Base-by-base conservation (phyloP, 2,113 vertebrate genomes). In the Percina caprodes region DNA sequence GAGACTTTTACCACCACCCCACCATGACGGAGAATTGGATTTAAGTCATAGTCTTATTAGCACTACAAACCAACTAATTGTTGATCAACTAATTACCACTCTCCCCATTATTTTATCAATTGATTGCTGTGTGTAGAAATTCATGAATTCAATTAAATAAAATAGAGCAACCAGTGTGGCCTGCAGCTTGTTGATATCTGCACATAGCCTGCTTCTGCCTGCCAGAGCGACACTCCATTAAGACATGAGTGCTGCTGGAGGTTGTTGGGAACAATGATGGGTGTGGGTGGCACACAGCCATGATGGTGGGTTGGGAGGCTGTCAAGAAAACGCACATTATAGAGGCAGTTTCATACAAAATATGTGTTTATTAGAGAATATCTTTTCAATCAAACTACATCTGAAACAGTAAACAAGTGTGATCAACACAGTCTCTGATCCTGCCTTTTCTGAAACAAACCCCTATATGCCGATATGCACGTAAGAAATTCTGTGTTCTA, bases 401-500 rank as follows among this genome's bases (percentile, higher is more conserved):
- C 46, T 62, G 19, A 59, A 67, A 24, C 46, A 49, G 7, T 71
- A 30, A 73, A 33, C 30, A 10, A 56, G 23, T 26, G 39, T 54
- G 55, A 65, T 77, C 56, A 14, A 80, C n/a, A 2, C 26, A 10
- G 3, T 63, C 68, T 51, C 46, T 56, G 15, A n/a, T 45, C 4
- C 49, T 52, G 35, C 15, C 69, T 70, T 61, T 23, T 54, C 46
- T 74, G 24, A 69, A 74, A 16, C 9, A 56, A 58, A 62, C 30
- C 13, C 30, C 5, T 73, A 74, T 4, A 67, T 74, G 68, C 69
- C n/a, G 58, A 80, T 56, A 51, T 35, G 59, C 71, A 69, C 24
- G 71, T 79, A 66, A 58, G 84, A 86, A 90, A 42, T 42, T 89
- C 45, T 85, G 3, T 86, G 88, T 95, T 93, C 94, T 74, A 63